phyloP scores from a whole-genome alignment of 2,797 vertebrate genomes.

The Gymnothorax javanicus region DNA sequence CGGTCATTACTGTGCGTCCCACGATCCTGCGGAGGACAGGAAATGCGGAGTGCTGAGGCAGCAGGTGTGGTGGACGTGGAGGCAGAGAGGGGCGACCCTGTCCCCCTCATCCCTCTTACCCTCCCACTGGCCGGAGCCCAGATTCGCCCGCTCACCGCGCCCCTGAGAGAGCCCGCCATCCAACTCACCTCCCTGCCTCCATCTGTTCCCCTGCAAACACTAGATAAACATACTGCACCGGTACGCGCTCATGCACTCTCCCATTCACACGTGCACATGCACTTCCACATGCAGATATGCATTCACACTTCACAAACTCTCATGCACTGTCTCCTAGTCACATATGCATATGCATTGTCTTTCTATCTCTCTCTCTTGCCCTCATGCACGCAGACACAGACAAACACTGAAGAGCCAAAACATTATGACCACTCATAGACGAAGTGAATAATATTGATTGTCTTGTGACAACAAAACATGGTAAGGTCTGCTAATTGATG shows the following conservation, averaged over 20 bases:
- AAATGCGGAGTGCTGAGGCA: conserved; percentile 9
- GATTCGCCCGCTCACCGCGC: not conserved
- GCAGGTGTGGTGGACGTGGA: conserved; percentile 25
- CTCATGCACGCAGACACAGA: too few species aligned
- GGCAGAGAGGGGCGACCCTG: conserved; percentile 20
- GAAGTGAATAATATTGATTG: too few species aligned
- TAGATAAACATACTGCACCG: not conserved
- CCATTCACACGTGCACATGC: conserved; percentile 4
- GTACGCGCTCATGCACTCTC: conserved; percentile 3
- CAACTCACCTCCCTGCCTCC: conserved; percentile 8
- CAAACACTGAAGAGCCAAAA: too few species aligned
- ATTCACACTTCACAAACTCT: not conserved
- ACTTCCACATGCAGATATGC: not conserved
- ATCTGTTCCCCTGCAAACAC: conserved; percentile 35
- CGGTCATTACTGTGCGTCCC: conserved; percentile 3
- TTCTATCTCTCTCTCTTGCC: too few species aligned
- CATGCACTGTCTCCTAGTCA: too few species aligned
- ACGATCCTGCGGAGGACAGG: not conserved
- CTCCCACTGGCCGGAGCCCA: conserved; percentile 12
- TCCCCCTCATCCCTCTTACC: conserved; percentile 21
- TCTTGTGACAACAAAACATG: too few species aligned
- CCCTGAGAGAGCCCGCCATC: conserved; percentile 10
- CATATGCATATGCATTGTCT: too few species aligned
- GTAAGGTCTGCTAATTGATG: too few species aligned
- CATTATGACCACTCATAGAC: too few species aligned